phyloP scores from a whole-genome alignment of 2,113 vertebrate species.

The Ictalurus furcatus region DNA sequence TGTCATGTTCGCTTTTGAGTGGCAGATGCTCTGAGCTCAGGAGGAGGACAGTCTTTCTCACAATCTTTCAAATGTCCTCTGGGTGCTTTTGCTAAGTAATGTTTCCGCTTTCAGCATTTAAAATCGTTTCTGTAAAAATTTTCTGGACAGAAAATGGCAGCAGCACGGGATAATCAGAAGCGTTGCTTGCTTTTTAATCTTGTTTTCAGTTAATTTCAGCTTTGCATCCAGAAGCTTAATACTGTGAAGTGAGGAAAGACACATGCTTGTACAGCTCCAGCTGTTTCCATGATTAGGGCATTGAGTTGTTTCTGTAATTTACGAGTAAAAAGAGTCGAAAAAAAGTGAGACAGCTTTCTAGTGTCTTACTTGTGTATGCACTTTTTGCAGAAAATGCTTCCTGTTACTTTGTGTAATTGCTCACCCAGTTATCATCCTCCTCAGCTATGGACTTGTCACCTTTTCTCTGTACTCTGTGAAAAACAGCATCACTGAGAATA shows the following conservation, averaged over 20 bases:
- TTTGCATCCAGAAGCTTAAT: conserved; percentile 8
- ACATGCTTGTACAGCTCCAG: conserved; percentile 16
- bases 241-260: not conserved
- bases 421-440: not conserved
- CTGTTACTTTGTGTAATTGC: conserved; percentile 29
- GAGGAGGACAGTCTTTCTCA: not conserved
- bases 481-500: conserved; percentile 3
- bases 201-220: conserved; percentile 13
- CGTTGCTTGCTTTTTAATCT: not conserved
- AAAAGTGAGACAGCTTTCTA: not conserved
- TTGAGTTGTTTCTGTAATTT: conserved; percentile 16
- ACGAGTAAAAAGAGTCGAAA: not conserved
- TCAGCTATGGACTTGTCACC: not conserved
- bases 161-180: not conserved
- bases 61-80: conserved; percentile 5
- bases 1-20: conserved; percentile 91
- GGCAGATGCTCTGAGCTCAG: conserved; percentile 86
- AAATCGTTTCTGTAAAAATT: not conserved
- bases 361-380: conserved; percentile 33
- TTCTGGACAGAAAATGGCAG: not conserved
- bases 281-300: not conserved
- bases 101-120: conserved; percentile 10
- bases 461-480: conserved; percentile 27
- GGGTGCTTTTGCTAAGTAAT: conserved; percentile 7
- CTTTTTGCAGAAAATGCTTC: conserved; percentile 25